Base-by-base conservation (phyloP, 1,140 invertebrate genomes). In the Macrobrachium nipponense region DNA sequence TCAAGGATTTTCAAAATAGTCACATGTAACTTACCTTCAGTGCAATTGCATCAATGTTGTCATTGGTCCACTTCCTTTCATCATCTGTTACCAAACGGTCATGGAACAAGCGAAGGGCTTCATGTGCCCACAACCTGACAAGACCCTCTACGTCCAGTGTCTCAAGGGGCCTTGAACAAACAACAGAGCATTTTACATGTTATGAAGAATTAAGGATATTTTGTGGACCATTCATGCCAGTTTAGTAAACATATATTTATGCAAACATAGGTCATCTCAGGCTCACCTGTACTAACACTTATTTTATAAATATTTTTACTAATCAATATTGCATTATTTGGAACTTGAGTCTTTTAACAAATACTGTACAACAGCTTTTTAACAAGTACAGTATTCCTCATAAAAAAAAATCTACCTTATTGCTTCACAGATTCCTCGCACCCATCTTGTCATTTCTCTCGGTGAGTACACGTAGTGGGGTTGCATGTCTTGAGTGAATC, bases 391-490 rank as follows among this genome's bases (percentile, higher is more conserved):
- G 60, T 0, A 27, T 23, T 59, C 60, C 44, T n/a, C 20, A 0
- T 23, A 43, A 75, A 23, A 72, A 70, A n/a, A 14, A 23, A 23
- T 1, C 62, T 90, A 94, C 93, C 93, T 92, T 23, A 99, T 98
- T 5, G 98, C 98, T 92, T 99, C 99, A 91, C 98, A 99, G 87
- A 99, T 99, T 86, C 99, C 99, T 73, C 99, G 93, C 8, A 99
- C 98, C 99, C 99, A 99, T 87, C 99, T 92, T 0, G 99, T 99
- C 96, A 99, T 97, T 92, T 99, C 99, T 91, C 99, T 94, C n/a
- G 99, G 99, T 87, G 98, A 99, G 92, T 99, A 99, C 1, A 99
- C 97, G 91, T 99, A 99, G 92, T 99, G 99, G 1, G 99, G 99
- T 91, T 99, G 99, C 97, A 99, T 99, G 91, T 99, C 99, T 92